These are phyloP conservation scores for Gila orcuttii DNA, from an alignment of 2,113 vertebrate species.

Conservation along the genomic window DNA sequence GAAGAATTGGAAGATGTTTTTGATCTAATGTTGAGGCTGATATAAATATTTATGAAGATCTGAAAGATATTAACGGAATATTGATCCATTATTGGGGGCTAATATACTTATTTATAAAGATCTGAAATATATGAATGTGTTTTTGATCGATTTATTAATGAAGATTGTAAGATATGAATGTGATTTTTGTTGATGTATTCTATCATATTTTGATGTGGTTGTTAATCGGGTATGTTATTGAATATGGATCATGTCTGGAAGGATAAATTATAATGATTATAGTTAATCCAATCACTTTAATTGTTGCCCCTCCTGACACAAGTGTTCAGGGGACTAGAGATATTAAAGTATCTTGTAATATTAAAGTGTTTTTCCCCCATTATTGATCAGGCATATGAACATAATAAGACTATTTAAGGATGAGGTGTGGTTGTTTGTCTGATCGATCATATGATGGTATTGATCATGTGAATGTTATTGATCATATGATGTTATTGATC, in stretches of 20 bases:
- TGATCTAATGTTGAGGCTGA: not conserved
- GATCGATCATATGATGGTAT: not conserved
- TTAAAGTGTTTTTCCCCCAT: not conserved
- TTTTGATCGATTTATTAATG: not conserved
- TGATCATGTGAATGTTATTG: slow-evolving; percentile 44
- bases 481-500: slow-evolving; percentile 55
- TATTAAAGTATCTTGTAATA: too few relatives aligned
- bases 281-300: not conserved
- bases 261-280: not conserved
- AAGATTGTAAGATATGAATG: not conserved
- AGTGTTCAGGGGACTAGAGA: too few relatives aligned
- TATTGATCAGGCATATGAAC: not conserved
- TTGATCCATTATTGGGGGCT: not conserved
- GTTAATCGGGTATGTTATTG: not conserved
- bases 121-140: not conserved
- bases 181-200: not conserved
- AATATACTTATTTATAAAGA: not conserved
- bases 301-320: not conserved
- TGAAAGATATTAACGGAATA: not conserved
- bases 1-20: not conserved
- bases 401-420: too few relatives aligned
- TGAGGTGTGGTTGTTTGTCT: not conserved
- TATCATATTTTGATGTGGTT: not conserved
- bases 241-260: not conserved
- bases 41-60: not conserved